Evolutionary conservation across 2,888 invertebrate species (phyloP).

Genomic region (Podabrus alpinus): DNA sequence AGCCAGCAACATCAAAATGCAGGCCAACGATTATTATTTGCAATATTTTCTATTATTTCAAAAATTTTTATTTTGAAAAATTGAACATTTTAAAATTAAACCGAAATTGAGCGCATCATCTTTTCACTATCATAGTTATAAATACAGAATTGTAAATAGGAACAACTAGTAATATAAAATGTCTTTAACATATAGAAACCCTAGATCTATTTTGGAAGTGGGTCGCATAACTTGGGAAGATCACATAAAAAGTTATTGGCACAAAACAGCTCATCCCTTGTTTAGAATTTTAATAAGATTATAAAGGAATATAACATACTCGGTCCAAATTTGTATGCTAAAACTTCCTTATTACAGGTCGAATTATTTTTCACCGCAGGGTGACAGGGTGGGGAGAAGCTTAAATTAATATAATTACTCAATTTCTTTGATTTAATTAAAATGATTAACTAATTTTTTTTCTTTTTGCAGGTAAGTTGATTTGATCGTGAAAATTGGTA

Average conservation of each 20-base stretch:
- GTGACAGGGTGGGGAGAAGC: not conserved
- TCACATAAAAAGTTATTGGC: constrained; percentile 4
- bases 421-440: not conserved
- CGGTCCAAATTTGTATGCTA: too few species aligned
- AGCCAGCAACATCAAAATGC: not conserved
- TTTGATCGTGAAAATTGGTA: not conserved
- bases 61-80: not conserved
- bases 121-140: not conserved
- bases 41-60: not conserved
- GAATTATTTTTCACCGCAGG: too few species aligned
- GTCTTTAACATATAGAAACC: not conserved
- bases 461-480: not conserved
- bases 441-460: not conserved
- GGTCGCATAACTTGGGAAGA: constrained; percentile 8
- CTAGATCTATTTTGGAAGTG: constrained; percentile 10
- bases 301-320: not conserved
- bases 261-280: constrained; percentile 3
- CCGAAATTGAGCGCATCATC: not conserved
- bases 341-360: too few species aligned
- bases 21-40: not conserved
- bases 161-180: not conserved
- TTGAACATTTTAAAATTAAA: not conserved
- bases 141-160: not conserved
- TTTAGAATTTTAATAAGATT: not conserved
- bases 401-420: not conserved